Conservation (phyloP, 2,888 invertebrate genomes). For the Abrostola tripartita region DNA sequence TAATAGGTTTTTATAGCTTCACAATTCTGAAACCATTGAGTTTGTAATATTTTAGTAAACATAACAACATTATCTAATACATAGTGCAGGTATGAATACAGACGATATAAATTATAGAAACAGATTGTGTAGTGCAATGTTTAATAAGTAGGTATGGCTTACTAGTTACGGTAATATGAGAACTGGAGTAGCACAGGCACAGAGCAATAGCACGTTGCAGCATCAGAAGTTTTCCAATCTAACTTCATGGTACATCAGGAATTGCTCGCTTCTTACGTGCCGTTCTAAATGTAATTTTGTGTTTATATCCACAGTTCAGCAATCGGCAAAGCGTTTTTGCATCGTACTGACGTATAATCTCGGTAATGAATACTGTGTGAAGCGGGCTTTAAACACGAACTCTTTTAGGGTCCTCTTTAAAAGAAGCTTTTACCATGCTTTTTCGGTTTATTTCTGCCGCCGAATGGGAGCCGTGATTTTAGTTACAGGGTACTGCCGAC, state of each 20-base stretch:
- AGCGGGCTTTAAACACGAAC: constrained; percentile 55
- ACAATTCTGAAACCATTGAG: not conserved
- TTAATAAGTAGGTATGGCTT: constrained; percentile 45
- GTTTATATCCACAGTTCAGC: constrained; percentile 54
- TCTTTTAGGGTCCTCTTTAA: constrained; percentile 52
- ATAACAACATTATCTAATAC: not conserved
- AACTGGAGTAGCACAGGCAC: constrained; percentile 65
- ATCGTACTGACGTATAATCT: constrained; percentile 47
- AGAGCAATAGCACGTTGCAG: constrained; percentile 74
- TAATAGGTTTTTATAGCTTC: not conserved
- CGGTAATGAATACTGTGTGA: constrained; percentile 55
- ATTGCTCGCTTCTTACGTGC: constrained; percentile 73
- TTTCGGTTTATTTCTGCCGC: constrained; percentile 44
- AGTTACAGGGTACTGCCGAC: constrained; percentile 61
- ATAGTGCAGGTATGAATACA: too few relatives aligned
- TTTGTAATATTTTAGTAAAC: not conserved
- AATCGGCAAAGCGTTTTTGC: constrained; percentile 46
- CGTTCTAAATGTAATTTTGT: constrained; percentile 70
- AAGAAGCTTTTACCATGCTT: constrained; percentile 51
- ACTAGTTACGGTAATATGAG: constrained; percentile 63
- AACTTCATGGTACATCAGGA: constrained; percentile 80
- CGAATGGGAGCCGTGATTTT: constrained; percentile 45
- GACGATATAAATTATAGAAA: not conserved
- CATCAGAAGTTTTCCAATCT: constrained; percentile 82
- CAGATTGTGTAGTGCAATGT: constrained; percentile 17